Base-by-base conservation (phyloP, 2,797 vertebrate genomes). In the Delichon dasypus region DNA sequence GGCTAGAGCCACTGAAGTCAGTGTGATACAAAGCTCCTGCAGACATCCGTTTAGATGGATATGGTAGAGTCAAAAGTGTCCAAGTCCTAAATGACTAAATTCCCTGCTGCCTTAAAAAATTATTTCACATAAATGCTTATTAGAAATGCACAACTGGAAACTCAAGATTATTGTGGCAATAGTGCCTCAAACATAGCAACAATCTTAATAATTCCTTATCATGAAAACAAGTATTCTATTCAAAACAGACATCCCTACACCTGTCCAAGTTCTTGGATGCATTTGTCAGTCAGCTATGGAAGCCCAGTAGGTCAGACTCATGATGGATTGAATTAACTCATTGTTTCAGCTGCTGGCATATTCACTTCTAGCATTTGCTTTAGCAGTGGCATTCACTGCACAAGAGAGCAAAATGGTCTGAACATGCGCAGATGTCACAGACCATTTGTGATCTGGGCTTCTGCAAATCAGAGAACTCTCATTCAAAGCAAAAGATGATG, bases 251-350 rank as follows among this genome's bases (percentile, higher is more conserved):
- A 5, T 36, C 38, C 38, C 16, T 70, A 21, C 7, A 54, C 5
- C 7, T 57, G 5, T 40, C 11, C 0, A 0, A 57, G 9, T 29
- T 76, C 16, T 14, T 73, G 65, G 47, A 47, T 62, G 14, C 9
- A 19, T 11, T 5, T 30, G 25, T 8, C 21, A 71, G 25, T 45
- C 65, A n/a, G 30, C 32, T 77, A 30, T 17, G 8, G 48, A 54
- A 66, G 27, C 25, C 23, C 30, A 54, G 26, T 17, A 50, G 8
- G n/a, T 60, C 50, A 44, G 34, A 45, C 12, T 58, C 16, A 8
- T 29, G 23, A 6, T 50, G 21, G 30, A 38, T 61, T 76, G 42
- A 79, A 57, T 45, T 57, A 65, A 34, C 16, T 14, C 16, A n/a
- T 26, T n/a, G 10, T 67, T 54, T 78, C 65, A 58, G 20, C 32